Base-by-base conservation (phyloP, 1,140 invertebrate species). In the Coelopa frigida region DNA sequence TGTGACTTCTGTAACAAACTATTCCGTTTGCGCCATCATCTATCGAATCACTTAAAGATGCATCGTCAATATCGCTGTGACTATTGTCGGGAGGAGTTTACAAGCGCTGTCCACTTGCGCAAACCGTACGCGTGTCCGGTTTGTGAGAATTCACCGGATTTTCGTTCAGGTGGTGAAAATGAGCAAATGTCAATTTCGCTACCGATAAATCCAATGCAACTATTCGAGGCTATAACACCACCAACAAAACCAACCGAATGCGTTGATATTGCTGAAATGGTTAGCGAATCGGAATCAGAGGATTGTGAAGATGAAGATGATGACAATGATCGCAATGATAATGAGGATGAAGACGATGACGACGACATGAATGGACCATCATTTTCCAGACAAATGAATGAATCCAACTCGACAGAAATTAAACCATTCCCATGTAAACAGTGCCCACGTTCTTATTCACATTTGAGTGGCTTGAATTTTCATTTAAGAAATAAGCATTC, bases 1-100 rank as follows among this genome's bases (percentile, higher is more conserved):
- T 72, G 69, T 43, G 57, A 68, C 33, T 69, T 68, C 54, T 72
- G 70, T 49, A 66, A 61, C 8, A 52, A 48, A 24, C 38, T 31
- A 22, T 52, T 52, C 32, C 36, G 42, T 5, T 33, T 35, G 18
- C 18, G 41, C 11, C 43, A 49, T 31, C 43, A 46, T 45, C 35
- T 52, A 22, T 44, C 37, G 12, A 45, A 46, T 35, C 50, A 52
- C 38, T 27, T 48, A 18, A 52, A 52, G 33, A 23, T 48, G 22
- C 50, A 52, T 37, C 73, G 43, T 18, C 32, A 40, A 29, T 50
- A 50, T 15, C 49, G 49, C 18, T 50, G 49, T 31, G 49, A 50
- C 32, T 50, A 46, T 12, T 50, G 49, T 17, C 40, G 43, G 20
- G 44, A 46, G 15, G 24, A 35, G 24, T 50, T 50, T n/a, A 32